Evolutionary conservation across 1,140 invertebrate species (phyloP).

Genomic region (Leptinotarsa defecta): DNA sequence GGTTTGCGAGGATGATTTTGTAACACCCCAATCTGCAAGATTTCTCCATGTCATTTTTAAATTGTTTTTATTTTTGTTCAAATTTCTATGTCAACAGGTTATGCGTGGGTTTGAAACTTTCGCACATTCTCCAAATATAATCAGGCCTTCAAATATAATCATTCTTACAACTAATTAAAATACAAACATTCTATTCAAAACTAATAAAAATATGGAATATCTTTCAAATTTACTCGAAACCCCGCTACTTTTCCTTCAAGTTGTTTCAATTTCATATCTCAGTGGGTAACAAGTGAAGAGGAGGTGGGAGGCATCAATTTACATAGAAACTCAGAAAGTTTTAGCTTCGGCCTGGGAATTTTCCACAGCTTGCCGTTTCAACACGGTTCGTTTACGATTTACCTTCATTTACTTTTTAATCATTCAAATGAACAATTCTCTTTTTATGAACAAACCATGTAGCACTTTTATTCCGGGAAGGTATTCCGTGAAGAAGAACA

Average conservation of each 20-base stretch:
- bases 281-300: slow-evolving; percentile 34
- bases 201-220: no score
- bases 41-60: no score
- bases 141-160: no score
- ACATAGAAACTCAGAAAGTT: slow-evolving; percentile 50
- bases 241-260: slow-evolving; percentile 38
- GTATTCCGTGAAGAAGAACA: no score
- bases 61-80: no score
- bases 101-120: no score
- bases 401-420: slow-evolving; percentile 50
- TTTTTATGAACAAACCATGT: slow-evolving; percentile 50
- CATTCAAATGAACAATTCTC: slow-evolving; percentile 53
- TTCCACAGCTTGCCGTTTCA: slow-evolving; percentile 43
- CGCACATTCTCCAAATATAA: no score
- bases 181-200: no score
- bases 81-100: no score
- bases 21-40: no score
- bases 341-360: slow-evolving; percentile 36
- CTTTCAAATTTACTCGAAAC: not conserved
- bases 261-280: slow-evolving; percentile 44
- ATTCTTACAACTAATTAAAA: no score
- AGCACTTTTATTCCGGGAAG: slow-evolving; percentile 3
- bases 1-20: no score
- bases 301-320: slow-evolving; percentile 46
- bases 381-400: slow-evolving; percentile 44